Evolutionary conservation across 1,140 invertebrate genomes (phyloP), one percentile per base, ranked within the genome.

Genomic region (Meloidogyne floridensis): DNA sequence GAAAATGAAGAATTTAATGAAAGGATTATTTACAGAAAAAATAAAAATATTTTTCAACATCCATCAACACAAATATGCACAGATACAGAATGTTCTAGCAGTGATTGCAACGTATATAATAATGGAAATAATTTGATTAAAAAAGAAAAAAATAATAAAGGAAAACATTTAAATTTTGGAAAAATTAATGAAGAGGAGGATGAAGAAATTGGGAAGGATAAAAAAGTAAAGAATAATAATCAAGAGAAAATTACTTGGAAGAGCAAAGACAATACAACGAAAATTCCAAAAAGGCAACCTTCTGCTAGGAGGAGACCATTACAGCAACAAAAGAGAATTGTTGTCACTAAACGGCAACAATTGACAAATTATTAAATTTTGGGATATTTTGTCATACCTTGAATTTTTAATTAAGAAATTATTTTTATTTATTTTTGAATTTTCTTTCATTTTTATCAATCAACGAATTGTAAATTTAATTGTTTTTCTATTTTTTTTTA

Each of bases 41-140:
- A 59, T 59, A 59, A 65, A n/a, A 65, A 65, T 65, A n/a, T 65
- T 15, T 13, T 15, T 59, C 11, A 59, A 59, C 56, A 59, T 65
- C 59, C 59, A 65, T n/a, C 59, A n/a, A 65, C 59, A 65, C 13
- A 65, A 65, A 65, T 65, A 65, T 65, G 59, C n/a, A 65, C 59
- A 6, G 59, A 65, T 65, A 65, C 3, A n/a, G 59, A 65, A 65
- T n/a, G 56, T 10, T 15, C 56, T 59, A 65, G 5, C 0, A 65
- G 5, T 5, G n/a, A n/a, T 11, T n/a, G 10, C 5, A 65, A 65
- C 6, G 6, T 47, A 47, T 47, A 65, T n/a, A 65, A 11, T n/a
- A 65, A 11, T 65, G 7, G 5, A n/a, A 65, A n/a, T 65, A 65
- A 65, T n/a, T n/a, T 65, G 7, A 18, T 0, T 65, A n/a, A n/a